Evolutionary conservation across 2,888 invertebrate species (phyloP).

Genomic region (Synanthedon myopaeformis): DNA sequence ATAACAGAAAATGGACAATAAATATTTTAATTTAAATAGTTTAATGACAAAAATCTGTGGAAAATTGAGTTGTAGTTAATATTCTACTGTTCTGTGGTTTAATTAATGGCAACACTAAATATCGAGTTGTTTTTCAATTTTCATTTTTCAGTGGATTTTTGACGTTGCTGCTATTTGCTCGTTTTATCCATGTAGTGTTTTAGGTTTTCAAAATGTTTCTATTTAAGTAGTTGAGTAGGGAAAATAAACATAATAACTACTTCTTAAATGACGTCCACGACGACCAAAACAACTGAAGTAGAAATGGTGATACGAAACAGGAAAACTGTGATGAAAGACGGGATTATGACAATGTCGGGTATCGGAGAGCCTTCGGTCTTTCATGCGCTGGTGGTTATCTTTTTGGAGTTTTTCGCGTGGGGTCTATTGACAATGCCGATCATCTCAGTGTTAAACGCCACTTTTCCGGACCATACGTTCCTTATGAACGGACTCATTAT

Average conservation of each 20-base stretch:
- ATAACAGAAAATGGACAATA: too few species aligned
- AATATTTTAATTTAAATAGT: too few species aligned
- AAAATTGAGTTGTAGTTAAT: too few species aligned
- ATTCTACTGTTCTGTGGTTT: not conserved
- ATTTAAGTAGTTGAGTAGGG: slow-evolving; percentile 52
- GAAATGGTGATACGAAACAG: slow-evolving; percentile 89
- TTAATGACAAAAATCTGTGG: too few species aligned
- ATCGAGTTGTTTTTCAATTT: slow-evolving; percentile 63
- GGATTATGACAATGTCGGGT: slow-evolving; percentile 87
- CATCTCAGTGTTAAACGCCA: slow-evolving; percentile 93
- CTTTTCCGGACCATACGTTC: slow-evolving; percentile 99
- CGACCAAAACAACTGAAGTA: slow-evolving; percentile 85
- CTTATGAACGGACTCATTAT: slow-evolving; percentile 99
- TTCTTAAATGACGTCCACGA: slow-evolving; percentile 77
- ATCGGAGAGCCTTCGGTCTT: slow-evolving; percentile 96
- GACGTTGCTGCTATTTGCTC: slow-evolving; percentile 56
- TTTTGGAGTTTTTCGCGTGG: slow-evolving; percentile 99
- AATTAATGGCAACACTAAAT: slow-evolving; percentile 29
- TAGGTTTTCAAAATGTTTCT: slow-evolving; percentile 55
- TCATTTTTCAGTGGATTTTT: slow-evolving; percentile 62
- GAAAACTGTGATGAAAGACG: slow-evolving; percentile 89
- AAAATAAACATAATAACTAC: slow-evolving; percentile 32
- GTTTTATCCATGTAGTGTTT: slow-evolving; percentile 56
- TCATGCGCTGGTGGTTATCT: slow-evolving; percentile 99
- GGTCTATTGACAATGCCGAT: slow-evolving; percentile 98